Evolutionary conservation across 2,888 invertebrate genomes (phyloP), one percentile per base, ranked within the genome.

Genomic region (Axea sp.): DNA sequence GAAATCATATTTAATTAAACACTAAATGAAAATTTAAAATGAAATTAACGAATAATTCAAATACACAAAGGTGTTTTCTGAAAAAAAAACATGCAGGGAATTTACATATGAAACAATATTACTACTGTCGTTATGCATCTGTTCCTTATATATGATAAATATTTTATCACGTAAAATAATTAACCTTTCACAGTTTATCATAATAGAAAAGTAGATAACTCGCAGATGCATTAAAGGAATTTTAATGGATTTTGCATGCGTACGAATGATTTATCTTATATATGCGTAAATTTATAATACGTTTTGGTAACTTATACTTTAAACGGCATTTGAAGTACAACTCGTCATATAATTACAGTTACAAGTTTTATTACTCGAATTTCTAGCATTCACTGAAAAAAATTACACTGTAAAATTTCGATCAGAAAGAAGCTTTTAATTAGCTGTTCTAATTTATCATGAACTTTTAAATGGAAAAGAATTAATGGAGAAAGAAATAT

Each of bases 31-130:
- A n/a, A n/a, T n/a, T n/a, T n/a, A n/a, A n/a, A n/a, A n/a, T n/a
- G n/a, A n/a, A n/a, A n/a, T n/a, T n/a, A n/a, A n/a, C n/a, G n/a
- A n/a, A n/a, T n/a, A n/a, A n/a, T n/a, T n/a, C n/a, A n/a, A n/a
- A n/a, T n/a, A n/a, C n/a, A n/a, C n/a, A n/a, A n/a, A n/a, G n/a
- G n/a, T n/a, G n/a, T n/a, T n/a, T n/a, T n/a, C n/a, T n/a, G n/a
- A n/a, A n/a, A n/a, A 3, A 41, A 55, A 51, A 55, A 55, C 55
- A 31, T 55, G 41, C 41, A 41, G 22, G 41, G 12, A 41, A 55
- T 28, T 55, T 41, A 39, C 41, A 41, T 37, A 53, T 9, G 37
- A 37, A 53, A 53, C n/a, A 39, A 41, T 55, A 11, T 12, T 30
- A 15, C 14, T 43, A 57, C 31, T 22, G 33, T 24, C 24, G 24